Conservation (phyloP, 2,797 vertebrate genomes). For the Podarcis siculus region DNA sequence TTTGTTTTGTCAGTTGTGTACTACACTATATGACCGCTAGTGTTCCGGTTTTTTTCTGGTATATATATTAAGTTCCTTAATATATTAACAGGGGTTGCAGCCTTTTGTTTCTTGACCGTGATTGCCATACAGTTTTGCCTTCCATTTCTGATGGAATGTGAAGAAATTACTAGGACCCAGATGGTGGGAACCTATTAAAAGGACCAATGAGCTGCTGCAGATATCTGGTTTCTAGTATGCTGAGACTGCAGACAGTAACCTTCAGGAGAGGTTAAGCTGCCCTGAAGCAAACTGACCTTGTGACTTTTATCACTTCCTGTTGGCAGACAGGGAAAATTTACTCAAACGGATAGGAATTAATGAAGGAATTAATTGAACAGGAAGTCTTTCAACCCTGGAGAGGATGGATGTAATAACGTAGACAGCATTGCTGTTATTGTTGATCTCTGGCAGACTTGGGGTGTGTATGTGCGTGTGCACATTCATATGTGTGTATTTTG, state of each 20-base stretch:
- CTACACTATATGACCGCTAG: not conserved
- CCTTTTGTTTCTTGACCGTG: not conserved
- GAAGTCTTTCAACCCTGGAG: slow-evolving; percentile 69
- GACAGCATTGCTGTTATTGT: slow-evolving; percentile 30
- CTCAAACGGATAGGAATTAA: slow-evolving; percentile 69
- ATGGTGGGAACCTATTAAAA: slow-evolving; percentile 23
- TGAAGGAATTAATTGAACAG: slow-evolving; percentile 71
- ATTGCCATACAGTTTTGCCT: not conserved
- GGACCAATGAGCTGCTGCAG: not conserved
- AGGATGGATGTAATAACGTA: slow-evolving; percentile 39
- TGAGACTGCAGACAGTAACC: slow-evolving; percentile 47
- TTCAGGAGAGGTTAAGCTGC: slow-evolving; percentile 50
- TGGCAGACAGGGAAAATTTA: slow-evolving; percentile 50
- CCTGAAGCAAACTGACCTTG: slow-evolving; percentile 43
- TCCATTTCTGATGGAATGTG: slow-evolving; percentile 24
- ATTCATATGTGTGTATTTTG: not conserved
- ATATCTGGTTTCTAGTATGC: slow-evolving; percentile 53
- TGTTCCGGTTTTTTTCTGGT: not conserved
- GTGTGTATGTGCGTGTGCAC: not conserved
- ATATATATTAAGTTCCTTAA: not conserved
- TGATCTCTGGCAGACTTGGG: slow-evolving; percentile 42
- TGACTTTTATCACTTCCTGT: slow-evolving; percentile 67
- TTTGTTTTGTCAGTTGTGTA: not conserved
- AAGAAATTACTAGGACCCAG: slow-evolving; percentile 26
- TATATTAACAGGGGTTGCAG: no score